These are phyloP conservation scores for Drosophila ficusphila DNA, from an alignment of 1,140 invertebrate species.

Conservation along the genomic window DNA sequence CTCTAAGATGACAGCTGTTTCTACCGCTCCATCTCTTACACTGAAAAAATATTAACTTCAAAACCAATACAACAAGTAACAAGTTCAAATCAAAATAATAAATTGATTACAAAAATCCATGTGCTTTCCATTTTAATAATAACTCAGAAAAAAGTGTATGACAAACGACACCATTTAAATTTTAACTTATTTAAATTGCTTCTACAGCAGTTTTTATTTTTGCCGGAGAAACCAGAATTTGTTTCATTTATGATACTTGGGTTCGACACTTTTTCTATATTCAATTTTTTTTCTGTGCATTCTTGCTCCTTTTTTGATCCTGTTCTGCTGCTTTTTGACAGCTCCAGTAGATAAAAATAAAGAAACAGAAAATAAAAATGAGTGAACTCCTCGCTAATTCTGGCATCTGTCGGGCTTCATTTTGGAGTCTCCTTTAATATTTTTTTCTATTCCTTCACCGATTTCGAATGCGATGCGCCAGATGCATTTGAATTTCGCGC, in stretches of 20 bases:
- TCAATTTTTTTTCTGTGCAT: neutral
- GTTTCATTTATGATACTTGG: too few species aligned
- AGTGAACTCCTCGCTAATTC: slow-evolving; percentile 67
- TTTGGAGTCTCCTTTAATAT: slow-evolving; percentile 35
- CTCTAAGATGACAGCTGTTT: slow-evolving; percentile 64
- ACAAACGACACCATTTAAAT: too few species aligned
- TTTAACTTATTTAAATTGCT: too few species aligned
- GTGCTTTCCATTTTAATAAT: too few species aligned
- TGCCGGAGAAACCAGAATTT: too few species aligned
- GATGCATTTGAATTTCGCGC: slow-evolving; percentile 80
- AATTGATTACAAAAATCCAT: too few species aligned
- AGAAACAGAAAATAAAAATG: slow-evolving; percentile 50
- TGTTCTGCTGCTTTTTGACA: slow-evolving; percentile 33
- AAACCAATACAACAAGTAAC: neutral
- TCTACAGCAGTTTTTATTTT: too few species aligned
- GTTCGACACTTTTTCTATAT: too few species aligned
- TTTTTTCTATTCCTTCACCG: slow-evolving; percentile 24
- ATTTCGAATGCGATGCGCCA: slow-evolving; percentile 67
- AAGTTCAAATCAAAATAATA: too few species aligned
- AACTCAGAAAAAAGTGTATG: too few species aligned
- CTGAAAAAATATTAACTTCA: neutral
- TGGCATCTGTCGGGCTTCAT: slow-evolving; percentile 61
- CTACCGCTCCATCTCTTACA: slow-evolving; percentile 14
- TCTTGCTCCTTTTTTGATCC: slow-evolving; percentile 10
- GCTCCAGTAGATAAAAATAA: slow-evolving; percentile 28